Conservation (phyloP, 1,140 invertebrate genomes). For the Cylas formicarius region DNA sequence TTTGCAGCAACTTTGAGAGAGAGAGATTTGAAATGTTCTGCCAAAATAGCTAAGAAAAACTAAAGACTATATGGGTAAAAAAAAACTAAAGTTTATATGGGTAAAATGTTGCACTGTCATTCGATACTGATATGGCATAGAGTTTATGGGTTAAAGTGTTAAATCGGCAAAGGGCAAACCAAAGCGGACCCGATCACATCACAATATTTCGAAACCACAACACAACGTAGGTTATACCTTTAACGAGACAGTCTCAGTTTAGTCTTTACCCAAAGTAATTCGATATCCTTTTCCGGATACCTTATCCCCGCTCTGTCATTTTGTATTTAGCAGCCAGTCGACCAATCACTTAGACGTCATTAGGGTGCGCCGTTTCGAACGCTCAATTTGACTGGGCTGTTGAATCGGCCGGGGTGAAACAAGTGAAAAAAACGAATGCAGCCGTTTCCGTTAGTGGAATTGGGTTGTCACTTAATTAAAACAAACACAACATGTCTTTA, state of each 20-base stretch:
- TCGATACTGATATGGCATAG: no score
- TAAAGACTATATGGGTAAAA: no score
- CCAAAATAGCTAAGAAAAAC: no score
- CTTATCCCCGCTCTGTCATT: slow-evolving; percentile 29
- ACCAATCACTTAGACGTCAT: slow-evolving; percentile 20
- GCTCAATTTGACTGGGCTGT: slow-evolving; percentile 1
- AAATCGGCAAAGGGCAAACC: no score
- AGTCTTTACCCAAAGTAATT: slow-evolving; percentile 22
- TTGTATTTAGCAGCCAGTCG: slow-evolving; percentile 29
- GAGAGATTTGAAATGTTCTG: no score
- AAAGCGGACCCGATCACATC: no score
- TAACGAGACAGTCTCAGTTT: slow-evolving; percentile 8
- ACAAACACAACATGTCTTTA: slow-evolving; percentile 23
- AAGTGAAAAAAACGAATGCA: slow-evolving; percentile 33
- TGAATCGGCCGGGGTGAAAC: slow-evolving; percentile 18
- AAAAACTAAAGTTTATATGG: no score
- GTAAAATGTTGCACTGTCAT: no score
- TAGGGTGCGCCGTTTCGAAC: slow-evolving; percentile 7
- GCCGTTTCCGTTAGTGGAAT: slow-evolving; percentile 27
- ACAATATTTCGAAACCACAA: slow-evolving; percentile 10
- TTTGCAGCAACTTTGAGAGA: no score
- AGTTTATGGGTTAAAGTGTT: no score
- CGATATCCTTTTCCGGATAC: slow-evolving; percentile 32
- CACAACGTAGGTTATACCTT: no score
- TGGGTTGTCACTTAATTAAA: slow-evolving; percentile 25